These are phyloP conservation scores for Siderastrea radians DNA, from an alignment of 92 coral and sea anemone genomes.

Conservation along the genomic window DNA sequence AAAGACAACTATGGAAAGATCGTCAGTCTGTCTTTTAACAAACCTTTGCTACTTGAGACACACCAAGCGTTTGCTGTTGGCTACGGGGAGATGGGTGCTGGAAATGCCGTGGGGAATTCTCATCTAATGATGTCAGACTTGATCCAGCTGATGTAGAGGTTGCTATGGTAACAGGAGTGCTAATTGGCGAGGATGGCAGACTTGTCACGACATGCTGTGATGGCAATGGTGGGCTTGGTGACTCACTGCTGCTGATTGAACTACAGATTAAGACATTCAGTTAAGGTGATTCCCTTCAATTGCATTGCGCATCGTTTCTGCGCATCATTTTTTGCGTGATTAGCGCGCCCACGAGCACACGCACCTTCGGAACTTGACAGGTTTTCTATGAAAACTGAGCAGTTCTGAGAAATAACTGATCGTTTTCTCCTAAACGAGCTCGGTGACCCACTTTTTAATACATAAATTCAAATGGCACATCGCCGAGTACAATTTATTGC, in stretches of 20 bases:
- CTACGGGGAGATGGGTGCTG: conserved; percentile 84
- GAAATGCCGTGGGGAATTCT: conserved; percentile 85
- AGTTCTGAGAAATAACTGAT: too few species aligned
- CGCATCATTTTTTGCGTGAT: too few species aligned
- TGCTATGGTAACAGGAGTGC: conserved; percentile 79
- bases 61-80: conserved; percentile 66
- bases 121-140: conserved; percentile 81
- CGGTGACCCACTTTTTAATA: too few species aligned
- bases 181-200: conserved; percentile 74
- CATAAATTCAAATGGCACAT: too few species aligned
- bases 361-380: too few species aligned
- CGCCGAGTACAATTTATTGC: too few species aligned
- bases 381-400: too few species aligned
- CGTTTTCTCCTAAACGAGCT: too few species aligned
- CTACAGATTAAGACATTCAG: neutral
- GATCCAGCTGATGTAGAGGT: conserved; percentile 83
- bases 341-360: too few species aligned
- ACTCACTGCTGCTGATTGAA: conserved; percentile 54
- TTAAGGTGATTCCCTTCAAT: too few species aligned
- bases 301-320: too few species aligned
- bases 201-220: conserved; percentile 62
- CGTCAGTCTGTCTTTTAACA: neutral
- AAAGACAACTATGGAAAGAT: neutral
- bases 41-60: conserved; percentile 59
- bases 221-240: conserved; percentile 62